Conservation (phyloP, 2,797 vertebrate species). For the Mormyrops boulengeri region DNA sequence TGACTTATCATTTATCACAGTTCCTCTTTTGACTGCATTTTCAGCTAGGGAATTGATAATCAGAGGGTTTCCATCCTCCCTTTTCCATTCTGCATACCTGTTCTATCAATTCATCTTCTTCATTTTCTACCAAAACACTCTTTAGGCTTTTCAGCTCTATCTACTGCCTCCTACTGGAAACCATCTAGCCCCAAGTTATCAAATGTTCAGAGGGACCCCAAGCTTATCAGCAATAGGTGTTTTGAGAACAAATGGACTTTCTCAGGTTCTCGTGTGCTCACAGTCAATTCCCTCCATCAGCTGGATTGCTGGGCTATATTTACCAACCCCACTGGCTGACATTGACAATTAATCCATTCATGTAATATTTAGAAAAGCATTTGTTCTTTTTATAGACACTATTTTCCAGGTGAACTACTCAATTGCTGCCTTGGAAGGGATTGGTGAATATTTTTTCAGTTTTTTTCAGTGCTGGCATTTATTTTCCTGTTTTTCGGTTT, state of each 20-base stretch:
- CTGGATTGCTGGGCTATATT: not conserved
- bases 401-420: not conserved
- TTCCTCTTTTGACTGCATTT: not conserved
- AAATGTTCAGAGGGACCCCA: not conserved
- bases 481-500: not conserved
- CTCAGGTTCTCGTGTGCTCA: not conserved
- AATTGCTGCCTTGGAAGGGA: not conserved
- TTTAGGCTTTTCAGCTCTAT: not conserved
- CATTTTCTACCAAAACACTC: not conserved
- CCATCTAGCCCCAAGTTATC: not conserved
- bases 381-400: not conserved
- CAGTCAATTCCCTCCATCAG: not conserved
- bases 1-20: not conserved
- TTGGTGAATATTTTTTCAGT: not conserved
- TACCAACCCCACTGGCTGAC: not conserved
- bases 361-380: not conserved
- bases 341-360: not conserved
- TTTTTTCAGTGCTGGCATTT: not conserved
- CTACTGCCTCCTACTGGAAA: not conserved
- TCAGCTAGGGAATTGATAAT: not conserved
- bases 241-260: not conserved
- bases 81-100: not conserved
- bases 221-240: not conserved
- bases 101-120: not conserved
- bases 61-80: not conserved